phyloP scores from a whole-genome alignment of 2,797 vertebrate species.

The Alfaro cultratus region DNA sequence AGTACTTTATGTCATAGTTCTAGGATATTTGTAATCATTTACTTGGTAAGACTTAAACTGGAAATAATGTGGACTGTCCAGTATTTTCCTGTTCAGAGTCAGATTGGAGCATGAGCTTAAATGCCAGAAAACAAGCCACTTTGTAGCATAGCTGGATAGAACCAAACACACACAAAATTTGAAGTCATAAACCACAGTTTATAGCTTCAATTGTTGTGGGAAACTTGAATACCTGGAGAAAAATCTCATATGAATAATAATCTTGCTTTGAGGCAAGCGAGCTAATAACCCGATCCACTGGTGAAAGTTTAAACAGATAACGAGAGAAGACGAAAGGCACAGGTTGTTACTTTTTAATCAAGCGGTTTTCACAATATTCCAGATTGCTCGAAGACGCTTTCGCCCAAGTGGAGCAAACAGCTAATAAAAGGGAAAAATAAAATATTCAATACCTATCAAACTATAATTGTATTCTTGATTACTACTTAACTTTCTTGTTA shows the following conservation, averaged over 20 bases:
- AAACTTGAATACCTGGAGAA: neutral
- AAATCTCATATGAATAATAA: neutral
- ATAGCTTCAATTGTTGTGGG: neutral
- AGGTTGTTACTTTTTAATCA: neutral
- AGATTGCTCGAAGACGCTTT: neutral
- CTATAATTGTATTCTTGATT: neutral
- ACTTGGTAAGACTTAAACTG: neutral
- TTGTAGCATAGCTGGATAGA: neutral
- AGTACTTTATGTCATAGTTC: neutral
- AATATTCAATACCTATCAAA: neutral
- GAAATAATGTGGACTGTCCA: neutral
- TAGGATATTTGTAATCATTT: neutral
- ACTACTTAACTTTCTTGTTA: neutral
- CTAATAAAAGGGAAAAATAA: neutral
- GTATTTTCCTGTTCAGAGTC: neutral
- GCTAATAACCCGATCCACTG: neutral
- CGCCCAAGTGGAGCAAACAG: neutral
- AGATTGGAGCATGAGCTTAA: neutral
- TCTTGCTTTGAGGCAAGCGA: neutral
- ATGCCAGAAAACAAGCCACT: neutral
- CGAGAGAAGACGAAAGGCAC: neutral
- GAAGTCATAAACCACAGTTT: neutral
- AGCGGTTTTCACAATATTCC: neutral
- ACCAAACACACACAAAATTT: neutral
- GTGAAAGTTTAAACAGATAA: neutral